Percentiles rank a stretch among this genome's conserved stretches.
Conservation (phyloP, 1,140 invertebrate species). For the Pseudomyrmex cubaensis region DNA sequence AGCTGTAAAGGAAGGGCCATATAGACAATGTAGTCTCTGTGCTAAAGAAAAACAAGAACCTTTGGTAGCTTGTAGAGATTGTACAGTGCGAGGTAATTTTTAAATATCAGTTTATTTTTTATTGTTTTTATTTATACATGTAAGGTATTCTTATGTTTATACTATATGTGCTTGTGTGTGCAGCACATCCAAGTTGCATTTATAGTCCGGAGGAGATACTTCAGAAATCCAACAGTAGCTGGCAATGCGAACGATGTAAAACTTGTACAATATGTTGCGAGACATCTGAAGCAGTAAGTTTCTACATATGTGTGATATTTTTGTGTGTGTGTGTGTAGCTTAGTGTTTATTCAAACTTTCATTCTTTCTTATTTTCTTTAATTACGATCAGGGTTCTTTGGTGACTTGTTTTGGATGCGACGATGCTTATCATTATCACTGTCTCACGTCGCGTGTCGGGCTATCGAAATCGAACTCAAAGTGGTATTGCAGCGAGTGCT, state of each 20-base stretch:
- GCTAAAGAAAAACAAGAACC: conserved; percentile 86
- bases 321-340: neutral
- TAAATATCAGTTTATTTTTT: conserved; percentile 2
- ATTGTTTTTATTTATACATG: neutral
- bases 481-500: conserved; percentile 81
- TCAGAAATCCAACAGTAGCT: conserved; percentile 88
- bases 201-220: conserved; percentile 88
- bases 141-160: neutral
- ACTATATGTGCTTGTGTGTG: conserved; percentile 49
- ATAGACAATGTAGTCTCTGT: conserved; percentile 84
- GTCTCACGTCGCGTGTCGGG: conserved; percentile 88
- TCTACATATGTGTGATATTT: neutral
- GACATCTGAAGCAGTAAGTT: conserved; percentile 89
- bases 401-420: conserved; percentile 93
- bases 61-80: conserved; percentile 91
- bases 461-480: conserved; percentile 76
- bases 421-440: conserved; percentile 92
- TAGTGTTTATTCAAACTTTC: neutral
- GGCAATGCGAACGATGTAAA: conserved; percentile 91
- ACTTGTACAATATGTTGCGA: conserved; percentile 89
- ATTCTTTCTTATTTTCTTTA: conserved; percentile 23
- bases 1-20: conserved; percentile 82
- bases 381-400: conserved; percentile 82
- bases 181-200: conserved; percentile 89
- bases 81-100: conserved; percentile 90